Evolutionary conservation across 2,113 vertebrate genomes (phyloP), one percentile per base, ranked within the genome.

Genomic region (Actinemys pallida): DNA sequence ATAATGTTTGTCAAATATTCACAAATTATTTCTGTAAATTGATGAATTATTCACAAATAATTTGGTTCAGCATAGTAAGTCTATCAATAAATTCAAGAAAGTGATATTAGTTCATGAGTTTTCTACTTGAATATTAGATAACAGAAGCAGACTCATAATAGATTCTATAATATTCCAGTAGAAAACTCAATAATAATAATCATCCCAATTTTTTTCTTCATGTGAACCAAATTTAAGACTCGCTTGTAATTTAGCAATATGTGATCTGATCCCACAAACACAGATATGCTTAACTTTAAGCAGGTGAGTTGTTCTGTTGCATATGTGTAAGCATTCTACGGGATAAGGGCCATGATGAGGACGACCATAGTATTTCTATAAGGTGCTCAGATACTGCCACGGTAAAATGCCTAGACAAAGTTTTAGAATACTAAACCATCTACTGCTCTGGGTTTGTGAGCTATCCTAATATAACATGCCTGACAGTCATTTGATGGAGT

Each of bases 311-410:
- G 11, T 22, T 19, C 75, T 29, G 50, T 42, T 81, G 16, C 11
- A 2, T 39, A 8, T 22, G 6, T 0, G 2, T 4, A 7, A 5
- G 9, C 76, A 3, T 16, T n/a, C 25, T 54, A 5, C 14, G 54
- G 0, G 20, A 45, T 7, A 4, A 81, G 14, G 52, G 45, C 10
- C 25, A 2, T 29, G 24, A 35, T 2, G 45, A 0, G 4, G 14
- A n/a, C 25, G 9, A n/a, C 35, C 81, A 79, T 20, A 0, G 12
- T 2, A 13, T 5, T 1, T 29, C 16, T 4, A 52, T 6, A 9
- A 65, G 59, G 52, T 2, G 20, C 39, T 54, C 39, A 53, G 42
- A 19, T 0, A 0, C 12, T 24, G 14, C 5, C 49, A 81, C 19
- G 52, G 42, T 35, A n/a, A 87, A 89, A 39, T 27, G 27, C 24